Base-by-base conservation (phyloP, 2,888 invertebrate species). In the Gryllus longicercus region DNA sequence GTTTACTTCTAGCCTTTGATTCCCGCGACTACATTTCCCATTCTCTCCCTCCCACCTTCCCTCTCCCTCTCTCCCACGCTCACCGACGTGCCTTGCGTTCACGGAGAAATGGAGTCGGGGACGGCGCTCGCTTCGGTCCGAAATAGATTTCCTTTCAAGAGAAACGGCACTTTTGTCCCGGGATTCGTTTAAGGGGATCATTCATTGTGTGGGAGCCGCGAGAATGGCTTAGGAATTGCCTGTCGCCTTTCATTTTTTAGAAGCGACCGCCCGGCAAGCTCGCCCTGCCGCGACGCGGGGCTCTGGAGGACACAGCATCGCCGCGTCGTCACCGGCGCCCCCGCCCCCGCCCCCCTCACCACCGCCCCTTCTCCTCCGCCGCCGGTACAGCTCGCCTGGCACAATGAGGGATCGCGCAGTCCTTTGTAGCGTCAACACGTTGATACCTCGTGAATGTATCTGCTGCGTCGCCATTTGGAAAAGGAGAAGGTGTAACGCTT, bases 81-180 rank as follows among this genome's bases (percentile, higher is more conserved):
- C n/a, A 63, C 14, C 14, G n/a, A 14, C 14, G 63, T 18, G 63
- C 63, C 14, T n/a, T 63, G 14, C 63, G 63, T 63, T 63, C 63
- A 63, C 63, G n/a, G 16, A 16, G 63, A 63, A 63, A 63, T 8
- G 63, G 63, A 63, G 63, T 63, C 63, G n/a, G 63, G n/a, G n/a
- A 63, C 16, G n/a, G n/a, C 63, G 14, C 14, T 1, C 63, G 14
- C 63, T n/a, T 63, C 63, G n/a, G 16, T 63, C n/a, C 16, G 63
- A 63, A 63, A 63, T 63, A 63, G 63, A 63, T 63, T 63, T 63
- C n/a, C 63, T 63, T 63, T 63, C 63, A n/a, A 63, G 63, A 63
- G 63, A 63, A 63, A 63, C 63, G 63, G 63, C 63, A 63, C 63
- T 63, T 63, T 63, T 63, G 63, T 63, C 63, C 63, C n/a, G 63